Evolutionary conservation across 2,113 vertebrate species (phyloP), one percentile per base, ranked within the genome.

Genomic region (Pollimyrus isidori): DNA sequence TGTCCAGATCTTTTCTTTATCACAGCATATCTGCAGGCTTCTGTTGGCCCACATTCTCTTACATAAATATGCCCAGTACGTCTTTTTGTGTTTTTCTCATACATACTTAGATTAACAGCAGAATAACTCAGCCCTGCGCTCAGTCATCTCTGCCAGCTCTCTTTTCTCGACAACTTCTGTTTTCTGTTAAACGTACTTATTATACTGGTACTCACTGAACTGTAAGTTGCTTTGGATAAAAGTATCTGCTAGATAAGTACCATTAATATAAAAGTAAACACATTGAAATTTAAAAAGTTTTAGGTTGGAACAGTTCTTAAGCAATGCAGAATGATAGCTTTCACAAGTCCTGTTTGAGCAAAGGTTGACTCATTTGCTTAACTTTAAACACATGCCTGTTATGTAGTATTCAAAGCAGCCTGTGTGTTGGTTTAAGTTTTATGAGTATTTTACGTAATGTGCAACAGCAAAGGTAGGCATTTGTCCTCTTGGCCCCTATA

Each of bases 341-440:
- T 87, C 50, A 42, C 11, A 62, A 58, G 50, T 26, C 17, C 35
- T 21, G 86, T 42, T 10, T 56, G 52, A 9, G 26, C 86, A 62
- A 87, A 39, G 30, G 35, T 39, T 56, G 26, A 87, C 19, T 87
- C 46, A 86, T 86, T 86, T 86, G 10, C 83, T 87, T 17, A 87
- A 87, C 35, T 62, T 65, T 45, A 50, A 42, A 87, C 30, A 42
- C 52, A 62, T 87, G 87, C 39, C 58, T 42, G 56, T 45, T n/a
- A 46, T 65, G 87, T 23, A 58, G 21, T 42, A 87, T 58, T 65
- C 30, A 30, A 23, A 9, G 7, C 35, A 62, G 39, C 35, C 52
- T 62, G 30, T 87, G 30, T 53, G 21, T 53, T 87, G 50, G 50
- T 46, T 48, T 65, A 50, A 42, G 52, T 87, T 87, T 62, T 87